Evolutionary conservation across 2,113 vertebrate genomes (phyloP).

Genomic region (Pterocles burchelli): DNA sequence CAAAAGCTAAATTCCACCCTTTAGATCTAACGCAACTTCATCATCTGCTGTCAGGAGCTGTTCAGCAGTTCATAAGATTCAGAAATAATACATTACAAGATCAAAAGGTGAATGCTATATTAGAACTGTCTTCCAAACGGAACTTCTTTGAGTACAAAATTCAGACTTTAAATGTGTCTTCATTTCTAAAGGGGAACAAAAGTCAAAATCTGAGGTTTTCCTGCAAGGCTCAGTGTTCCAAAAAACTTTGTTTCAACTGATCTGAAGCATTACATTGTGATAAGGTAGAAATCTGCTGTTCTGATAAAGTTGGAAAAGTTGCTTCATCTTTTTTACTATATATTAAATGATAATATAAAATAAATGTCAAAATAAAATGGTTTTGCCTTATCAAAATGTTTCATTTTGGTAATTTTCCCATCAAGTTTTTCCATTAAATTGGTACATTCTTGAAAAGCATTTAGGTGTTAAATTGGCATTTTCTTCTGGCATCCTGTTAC

Average conservation of each 20-base stretch:
- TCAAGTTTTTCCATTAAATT: slow-evolving; percentile 12
- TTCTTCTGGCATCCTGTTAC: background rate
- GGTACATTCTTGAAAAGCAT: background rate
- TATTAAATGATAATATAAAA: slow-evolving; percentile 36
- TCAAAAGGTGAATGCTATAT: slow-evolving; percentile 58
- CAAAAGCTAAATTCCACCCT: background rate
- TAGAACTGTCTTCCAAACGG: slow-evolving; percentile 43
- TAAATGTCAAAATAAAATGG: slow-evolving; percentile 15
- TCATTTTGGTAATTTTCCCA: slow-evolving; percentile 41
- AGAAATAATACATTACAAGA: slow-evolving; percentile 71
- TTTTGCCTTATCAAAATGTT: slow-evolving; percentile 36
- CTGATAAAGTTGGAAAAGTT: slow-evolving; percentile 21
- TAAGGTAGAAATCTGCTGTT: slow-evolving; percentile 14
- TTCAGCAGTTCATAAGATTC: slow-evolving; percentile 64
- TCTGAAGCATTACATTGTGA: slow-evolving; percentile 26
- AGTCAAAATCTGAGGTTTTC: slow-evolving; percentile 52
- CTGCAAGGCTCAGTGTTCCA: slow-evolving; percentile 11
- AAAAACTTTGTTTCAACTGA: slow-evolving; percentile 21
- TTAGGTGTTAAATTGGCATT: background rate
- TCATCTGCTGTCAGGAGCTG: slow-evolving; percentile 52
- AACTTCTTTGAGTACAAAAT: slow-evolving; percentile 45
- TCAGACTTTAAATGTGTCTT: slow-evolving; percentile 33
- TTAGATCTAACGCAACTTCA: slow-evolving; percentile 33
- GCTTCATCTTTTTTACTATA: background rate
- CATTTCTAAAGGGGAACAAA: slow-evolving; percentile 33